These are phyloP conservation scores for Watsonalla binaria DNA, from an alignment of 2,888 invertebrate species.

Conservation along the genomic window DNA sequence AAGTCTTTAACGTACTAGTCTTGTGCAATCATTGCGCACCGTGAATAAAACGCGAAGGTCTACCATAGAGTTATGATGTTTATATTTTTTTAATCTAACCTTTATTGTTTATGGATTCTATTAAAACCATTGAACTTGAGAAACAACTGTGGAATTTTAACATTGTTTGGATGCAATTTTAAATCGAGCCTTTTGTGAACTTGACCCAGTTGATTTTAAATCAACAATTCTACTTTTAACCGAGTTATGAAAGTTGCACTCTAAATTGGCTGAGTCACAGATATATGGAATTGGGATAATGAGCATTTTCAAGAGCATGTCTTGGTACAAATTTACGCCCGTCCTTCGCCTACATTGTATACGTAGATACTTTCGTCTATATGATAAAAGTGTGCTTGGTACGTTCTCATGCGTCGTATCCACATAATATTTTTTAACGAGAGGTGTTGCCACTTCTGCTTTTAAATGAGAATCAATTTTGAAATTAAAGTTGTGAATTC, in stretches of 20 bases:
- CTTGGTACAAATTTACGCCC: constrained; percentile 6
- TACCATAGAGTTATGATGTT: neutral
- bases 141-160: neutral
- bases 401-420: neutral
- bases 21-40: neutral
- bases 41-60: constrained; percentile 1
- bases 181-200: constrained; percentile 31
- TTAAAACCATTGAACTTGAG: neutral
- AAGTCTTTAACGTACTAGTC: neutral
- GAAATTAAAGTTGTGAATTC: too few relatives aligned
- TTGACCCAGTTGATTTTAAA: constrained; percentile 53
- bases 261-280: constrained; percentile 41
- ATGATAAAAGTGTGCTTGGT: neutral
- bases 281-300: constrained; percentile 41
- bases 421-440: neutral
- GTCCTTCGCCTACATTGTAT: constrained; percentile 21
- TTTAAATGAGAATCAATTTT: too few relatives aligned
- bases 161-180: neutral
- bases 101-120: neutral
- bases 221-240: constrained; percentile 52
- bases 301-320: constrained; percentile 29
- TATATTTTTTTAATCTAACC: neutral
- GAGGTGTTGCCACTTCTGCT: neutral
- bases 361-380: neutral
- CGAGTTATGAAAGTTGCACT: constrained; percentile 58